These are phyloP conservation scores for Patiria pectinifera DNA, from an alignment of 53 echinoderm and acorn worm genomes.

Conservation along the genomic window DNA sequence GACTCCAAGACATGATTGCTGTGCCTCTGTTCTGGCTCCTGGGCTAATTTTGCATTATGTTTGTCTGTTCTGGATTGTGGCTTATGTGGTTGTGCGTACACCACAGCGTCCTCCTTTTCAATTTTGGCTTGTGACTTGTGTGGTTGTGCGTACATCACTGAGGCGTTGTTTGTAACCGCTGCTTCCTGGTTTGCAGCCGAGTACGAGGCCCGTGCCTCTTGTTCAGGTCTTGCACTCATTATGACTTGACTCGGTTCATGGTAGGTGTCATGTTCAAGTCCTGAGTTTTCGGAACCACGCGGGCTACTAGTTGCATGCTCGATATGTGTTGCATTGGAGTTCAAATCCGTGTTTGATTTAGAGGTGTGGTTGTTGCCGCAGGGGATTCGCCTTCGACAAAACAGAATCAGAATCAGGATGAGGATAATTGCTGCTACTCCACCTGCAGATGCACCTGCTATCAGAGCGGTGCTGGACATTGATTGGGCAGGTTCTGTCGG, in stretches of 20 bases:
- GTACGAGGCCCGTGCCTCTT: neutral
- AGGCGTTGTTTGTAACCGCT: too few relatives aligned
- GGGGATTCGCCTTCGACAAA: neutral
- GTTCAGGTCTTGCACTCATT: neutral
- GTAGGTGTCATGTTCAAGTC: neutral
- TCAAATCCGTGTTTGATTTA: neutral
- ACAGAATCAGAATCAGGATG: neutral
- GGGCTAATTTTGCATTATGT: too few relatives aligned
- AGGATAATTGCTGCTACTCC: slow-evolving; percentile 16
- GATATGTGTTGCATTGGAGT: neutral
- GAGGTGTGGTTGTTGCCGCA: neutral
- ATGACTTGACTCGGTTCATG: neutral
- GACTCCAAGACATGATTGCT: slow-evolving; percentile 18
- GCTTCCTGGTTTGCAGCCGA: too few relatives aligned
- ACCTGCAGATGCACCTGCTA: neutral
- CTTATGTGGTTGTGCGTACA: slow-evolving; percentile 45
- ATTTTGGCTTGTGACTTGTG: neutral
- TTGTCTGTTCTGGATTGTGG: neutral
- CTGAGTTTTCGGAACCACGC: neutral
- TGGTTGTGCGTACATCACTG: neutral
- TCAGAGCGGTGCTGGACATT: too few relatives aligned
- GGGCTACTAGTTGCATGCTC: neutral
- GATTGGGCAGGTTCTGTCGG: too few relatives aligned
- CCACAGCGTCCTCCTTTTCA: neutral
- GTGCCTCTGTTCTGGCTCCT: slow-evolving; percentile 21